Evolutionary conservation across 2,113 vertebrate species (phyloP), one percentile per base, ranked within the genome.

Genomic region (Labrus mixtus): DNA sequence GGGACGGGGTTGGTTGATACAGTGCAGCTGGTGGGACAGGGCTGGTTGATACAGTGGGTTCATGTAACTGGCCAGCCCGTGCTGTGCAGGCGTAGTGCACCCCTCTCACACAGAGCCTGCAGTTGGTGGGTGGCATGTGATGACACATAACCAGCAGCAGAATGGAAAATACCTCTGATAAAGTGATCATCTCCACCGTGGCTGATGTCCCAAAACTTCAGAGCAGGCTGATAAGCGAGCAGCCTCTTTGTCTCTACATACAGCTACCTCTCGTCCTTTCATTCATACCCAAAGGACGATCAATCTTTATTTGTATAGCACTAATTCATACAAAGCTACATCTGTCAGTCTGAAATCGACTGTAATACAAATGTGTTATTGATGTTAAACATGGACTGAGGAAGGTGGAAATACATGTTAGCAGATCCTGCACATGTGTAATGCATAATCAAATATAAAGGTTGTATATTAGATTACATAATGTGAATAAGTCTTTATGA

Each of bases 101-200:
- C 58, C 33, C 74, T 70, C 78, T 75, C 72, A 83, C 66, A 88
- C 68, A 83, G 81, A 78, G 68, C 65, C 73, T 74, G 78, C 86
- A 87, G 92, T 85, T 89, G 86, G 82, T 85, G 82, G 77, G 83
- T 66, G 87, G 82, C 76, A 91, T 89, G 90, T 89, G 90, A 85
- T 92, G 91, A 92, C 90, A 92, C 81, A 60, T 60, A 82, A 83
- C 76, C 58, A n/a, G 86, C 89, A 85, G 81, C 89, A 85, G 81
- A 85, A 92, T 91, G 90, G 90, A 94, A 93, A 92, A 93, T 92
- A 85, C 88, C 76, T 87, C 86, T 73, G 91, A 92, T 93, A 94
- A 92, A 83, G 89, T 83, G 88, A 91, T 92, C 89, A 77, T 81
- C 89, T 90, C 87, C 86, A 87, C 81, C 36, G 33, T 25, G 83